Evolutionary conservation across 2,888 invertebrate species (phyloP).

Genomic region (Thymelicus acteon): DNA sequence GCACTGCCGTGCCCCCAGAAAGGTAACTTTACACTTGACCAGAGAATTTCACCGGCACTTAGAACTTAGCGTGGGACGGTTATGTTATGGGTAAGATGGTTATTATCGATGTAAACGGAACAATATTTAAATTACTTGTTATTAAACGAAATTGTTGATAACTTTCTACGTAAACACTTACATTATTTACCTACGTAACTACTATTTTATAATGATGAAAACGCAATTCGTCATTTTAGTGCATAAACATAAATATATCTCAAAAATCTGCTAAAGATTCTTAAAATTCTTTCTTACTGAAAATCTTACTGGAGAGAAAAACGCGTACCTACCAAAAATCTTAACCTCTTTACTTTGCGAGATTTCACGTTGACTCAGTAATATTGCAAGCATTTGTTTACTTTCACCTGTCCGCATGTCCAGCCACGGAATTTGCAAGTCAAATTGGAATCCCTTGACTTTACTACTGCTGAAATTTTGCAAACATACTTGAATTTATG

Average conservation of each 20-base stretch:
- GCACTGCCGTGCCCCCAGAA: too few relatives aligned
- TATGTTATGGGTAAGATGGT: too few relatives aligned
- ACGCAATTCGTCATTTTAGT: too few relatives aligned
- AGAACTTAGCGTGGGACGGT: too few relatives aligned
- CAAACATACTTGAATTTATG: constrained; percentile 5
- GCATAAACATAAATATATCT: background rate
- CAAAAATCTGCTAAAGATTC: background rate
- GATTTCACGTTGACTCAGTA: constrained; percentile 3
- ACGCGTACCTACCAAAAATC: constrained; percentile 2
- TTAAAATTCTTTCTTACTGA: constrained; percentile 1
- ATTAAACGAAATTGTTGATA: too few relatives aligned
- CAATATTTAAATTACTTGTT: too few relatives aligned
- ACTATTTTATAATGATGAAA: too few relatives aligned
- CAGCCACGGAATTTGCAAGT: constrained; percentile 1
- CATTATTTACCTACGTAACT: too few relatives aligned
- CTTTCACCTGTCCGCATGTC: constrained; percentile 11
- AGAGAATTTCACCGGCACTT: too few relatives aligned
- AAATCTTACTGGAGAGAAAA: background rate
- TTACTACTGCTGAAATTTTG: constrained; percentile 7
- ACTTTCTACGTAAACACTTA: too few relatives aligned
- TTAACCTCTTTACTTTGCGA: background rate
- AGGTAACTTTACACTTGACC: too few relatives aligned
- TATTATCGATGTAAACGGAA: too few relatives aligned
- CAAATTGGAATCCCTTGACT: constrained; percentile 10
- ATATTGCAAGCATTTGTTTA: constrained; percentile 11